phyloP scores from a whole-genome alignment of 2,113 vertebrate species.

The Galbula dea region DNA sequence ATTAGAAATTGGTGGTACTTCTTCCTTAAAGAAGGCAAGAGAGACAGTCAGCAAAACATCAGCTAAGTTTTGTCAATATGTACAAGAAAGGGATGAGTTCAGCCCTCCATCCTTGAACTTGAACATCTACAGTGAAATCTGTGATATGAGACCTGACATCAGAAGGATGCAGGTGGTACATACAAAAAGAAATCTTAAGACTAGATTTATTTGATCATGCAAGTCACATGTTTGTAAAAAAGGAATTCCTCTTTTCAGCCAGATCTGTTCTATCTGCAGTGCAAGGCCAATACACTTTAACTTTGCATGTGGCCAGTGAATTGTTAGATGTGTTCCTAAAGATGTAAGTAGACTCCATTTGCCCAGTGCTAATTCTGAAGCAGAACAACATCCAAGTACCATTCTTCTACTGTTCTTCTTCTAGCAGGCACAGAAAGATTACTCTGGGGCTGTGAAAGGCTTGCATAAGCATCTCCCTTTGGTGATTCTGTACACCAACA shows the following conservation, averaged over 20 bases:
- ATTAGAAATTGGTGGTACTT: background rate
- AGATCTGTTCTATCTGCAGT: background rate
- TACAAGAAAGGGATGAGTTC: background rate
- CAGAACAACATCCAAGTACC: background rate
- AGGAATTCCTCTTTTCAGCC: background rate
- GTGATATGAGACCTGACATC: background rate
- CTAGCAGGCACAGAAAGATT: background rate
- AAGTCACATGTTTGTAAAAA: background rate
- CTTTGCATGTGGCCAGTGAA: background rate
- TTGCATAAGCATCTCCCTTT: accelerated
- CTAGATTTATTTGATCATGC: background rate
- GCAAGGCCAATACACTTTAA: background rate
- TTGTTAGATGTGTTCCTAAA: background rate
- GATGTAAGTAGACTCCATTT: background rate
- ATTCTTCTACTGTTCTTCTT: background rate
- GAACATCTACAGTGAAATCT: background rate
- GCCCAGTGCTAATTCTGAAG: background rate
- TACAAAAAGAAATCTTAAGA: background rate
- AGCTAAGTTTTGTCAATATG: background rate
- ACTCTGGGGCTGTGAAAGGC: background rate
- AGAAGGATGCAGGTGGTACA: background rate
- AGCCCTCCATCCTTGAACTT: background rate
- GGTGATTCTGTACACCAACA: background rate
- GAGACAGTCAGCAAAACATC: background rate
- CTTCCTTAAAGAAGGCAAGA: background rate